phyloP scores from a whole-genome alignment of 2,113 vertebrate species.

The Platichthys flesus region DNA sequence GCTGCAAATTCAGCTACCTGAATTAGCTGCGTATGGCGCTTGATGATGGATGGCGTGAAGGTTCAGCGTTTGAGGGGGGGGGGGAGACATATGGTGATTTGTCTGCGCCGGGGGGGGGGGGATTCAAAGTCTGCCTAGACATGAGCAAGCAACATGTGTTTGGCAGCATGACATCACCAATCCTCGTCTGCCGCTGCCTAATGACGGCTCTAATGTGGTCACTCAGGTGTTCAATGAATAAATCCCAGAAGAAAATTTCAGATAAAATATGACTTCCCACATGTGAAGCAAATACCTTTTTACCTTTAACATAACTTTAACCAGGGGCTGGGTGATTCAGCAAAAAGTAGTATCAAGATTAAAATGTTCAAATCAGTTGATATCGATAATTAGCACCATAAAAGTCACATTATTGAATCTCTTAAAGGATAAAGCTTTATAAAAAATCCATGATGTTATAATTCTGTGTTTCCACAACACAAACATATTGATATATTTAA shows the following conservation, averaged over 20 bases:
- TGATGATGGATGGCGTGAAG: constrained; percentile 46
- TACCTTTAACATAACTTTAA: no score
- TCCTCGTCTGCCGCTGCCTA: constrained; percentile 11
- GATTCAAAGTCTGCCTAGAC: constrained; percentile 47
- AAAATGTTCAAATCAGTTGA: no score
- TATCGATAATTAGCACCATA: no score
- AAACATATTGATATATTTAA: no score
- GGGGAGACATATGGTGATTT: constrained; percentile 25
- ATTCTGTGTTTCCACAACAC: no score
- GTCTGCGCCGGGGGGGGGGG: constrained; percentile 14
- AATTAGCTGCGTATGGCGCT: constrained; percentile 49
- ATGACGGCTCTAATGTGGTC: constrained; percentile 2
- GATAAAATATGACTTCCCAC: background rate
- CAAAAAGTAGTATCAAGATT: no score
- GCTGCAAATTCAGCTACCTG: constrained; percentile 45
- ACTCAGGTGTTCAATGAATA: no score
- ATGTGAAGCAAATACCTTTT: background rate
- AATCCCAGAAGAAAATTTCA: background rate
- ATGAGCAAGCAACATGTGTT: constrained; percentile 34
- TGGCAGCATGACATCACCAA: constrained; percentile 23
- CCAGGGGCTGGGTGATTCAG: no score
- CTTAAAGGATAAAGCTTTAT: no score
- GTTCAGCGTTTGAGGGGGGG: constrained; percentile 30
- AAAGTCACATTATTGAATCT: no score
- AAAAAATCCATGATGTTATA: no score